phyloP scores from a whole-genome alignment of 92 coral and sea anemone species.

The Nematostella vectensis region DNA sequence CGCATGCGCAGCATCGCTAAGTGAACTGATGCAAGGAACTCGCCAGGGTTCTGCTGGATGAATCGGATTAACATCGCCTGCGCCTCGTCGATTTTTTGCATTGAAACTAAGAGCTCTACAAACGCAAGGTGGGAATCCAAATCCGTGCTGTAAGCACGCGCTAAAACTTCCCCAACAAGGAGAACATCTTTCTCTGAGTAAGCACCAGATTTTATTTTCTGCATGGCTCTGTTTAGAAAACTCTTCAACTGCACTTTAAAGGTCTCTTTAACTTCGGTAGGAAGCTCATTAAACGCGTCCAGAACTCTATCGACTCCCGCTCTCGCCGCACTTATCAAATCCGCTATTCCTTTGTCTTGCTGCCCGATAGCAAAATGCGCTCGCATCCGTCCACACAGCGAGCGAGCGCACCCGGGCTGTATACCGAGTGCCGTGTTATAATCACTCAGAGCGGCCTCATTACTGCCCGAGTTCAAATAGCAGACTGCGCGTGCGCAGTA shows the following conservation, averaged over 20 bases:
- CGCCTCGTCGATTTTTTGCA: slow-evolving; percentile 70
- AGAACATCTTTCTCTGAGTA: slow-evolving; percentile 21
- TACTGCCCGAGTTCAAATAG: slow-evolving; percentile 46
- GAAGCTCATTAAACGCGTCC: slow-evolving; percentile 37
- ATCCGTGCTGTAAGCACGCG: slow-evolving; percentile 55
- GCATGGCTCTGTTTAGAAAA: slow-evolving; percentile 19
- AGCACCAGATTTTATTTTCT: slow-evolving; percentile 16
- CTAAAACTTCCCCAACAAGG: slow-evolving; percentile 61
- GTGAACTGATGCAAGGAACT: slow-evolving; percentile 49
- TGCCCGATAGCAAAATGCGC: slow-evolving; percentile 39
- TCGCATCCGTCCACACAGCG: slow-evolving; percentile 67
- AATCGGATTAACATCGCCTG: slow-evolving; percentile 75
- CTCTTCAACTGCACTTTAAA: slow-evolving; percentile 31
- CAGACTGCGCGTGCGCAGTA: slow-evolving; percentile 75
- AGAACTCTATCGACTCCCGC: slow-evolving; percentile 33
- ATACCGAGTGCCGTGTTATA: slow-evolving; percentile 54
- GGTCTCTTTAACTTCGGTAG: slow-evolving; percentile 31
- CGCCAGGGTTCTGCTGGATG: slow-evolving; percentile 56
- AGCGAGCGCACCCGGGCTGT: slow-evolving; percentile 57
- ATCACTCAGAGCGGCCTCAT: slow-evolving; percentile 61
- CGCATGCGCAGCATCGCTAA: slow-evolving; percentile 76
- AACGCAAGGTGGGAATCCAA: slow-evolving; percentile 61
- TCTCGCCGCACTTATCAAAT: slow-evolving; percentile 30
- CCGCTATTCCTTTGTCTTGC: slow-evolving; percentile 34
- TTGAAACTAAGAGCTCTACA: slow-evolving; percentile 53